Conservation (phyloP, 2,797 vertebrate species). For the Morus bassanus region DNA sequence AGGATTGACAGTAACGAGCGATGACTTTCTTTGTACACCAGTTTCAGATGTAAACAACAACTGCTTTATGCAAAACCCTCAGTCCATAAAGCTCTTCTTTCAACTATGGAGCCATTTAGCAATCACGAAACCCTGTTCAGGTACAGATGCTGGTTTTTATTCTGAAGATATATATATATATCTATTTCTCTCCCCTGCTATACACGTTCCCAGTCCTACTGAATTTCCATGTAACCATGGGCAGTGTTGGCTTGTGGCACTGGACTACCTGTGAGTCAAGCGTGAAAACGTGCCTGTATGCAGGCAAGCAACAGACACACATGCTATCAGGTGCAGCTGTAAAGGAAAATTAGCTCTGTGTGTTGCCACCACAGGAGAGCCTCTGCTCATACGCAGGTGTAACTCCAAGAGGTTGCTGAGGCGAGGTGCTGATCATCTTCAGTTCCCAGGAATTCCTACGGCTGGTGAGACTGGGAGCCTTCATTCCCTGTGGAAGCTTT, state of each 20-base stretch:
- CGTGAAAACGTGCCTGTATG: background rate
- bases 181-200: background rate
- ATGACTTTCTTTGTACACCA: slow-evolving; percentile 31
- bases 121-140: background rate
- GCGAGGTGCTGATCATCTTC: background rate
- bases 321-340: background rate
- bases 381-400: background rate
- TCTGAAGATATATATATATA: background rate
- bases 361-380: accelerated
- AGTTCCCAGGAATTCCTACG: background rate
- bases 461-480: background rate
- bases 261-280: background rate
- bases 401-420: background rate
- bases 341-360: background rate
- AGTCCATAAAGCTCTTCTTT: background rate
- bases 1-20: background rate
- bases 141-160: background rate
- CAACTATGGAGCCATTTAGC: background rate
- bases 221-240: accelerated
- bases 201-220: background rate
- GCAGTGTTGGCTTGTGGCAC: background rate
- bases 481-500: background rate
- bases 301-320: background rate
- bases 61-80: slow-evolving; percentile 15
- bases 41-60: slow-evolving; percentile 35